Percentiles rank a stretch among this genome's conserved stretches.
Conservation (phyloP, 2,888 invertebrate genomes). For the Tridacna crocea region DNA sequence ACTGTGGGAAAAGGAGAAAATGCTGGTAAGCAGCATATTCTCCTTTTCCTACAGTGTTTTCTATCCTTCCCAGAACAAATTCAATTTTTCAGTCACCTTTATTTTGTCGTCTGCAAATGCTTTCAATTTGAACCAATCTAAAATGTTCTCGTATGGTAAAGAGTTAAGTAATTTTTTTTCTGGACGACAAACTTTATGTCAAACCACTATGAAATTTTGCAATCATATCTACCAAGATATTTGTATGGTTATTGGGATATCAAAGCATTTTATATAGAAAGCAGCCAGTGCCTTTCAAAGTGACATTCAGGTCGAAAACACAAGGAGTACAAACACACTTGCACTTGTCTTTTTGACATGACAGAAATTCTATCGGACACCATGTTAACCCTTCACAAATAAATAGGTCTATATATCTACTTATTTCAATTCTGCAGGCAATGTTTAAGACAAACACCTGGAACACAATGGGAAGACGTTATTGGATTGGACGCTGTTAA, state of each 20-base stretch:
- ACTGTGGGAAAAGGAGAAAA: too few relatives aligned
- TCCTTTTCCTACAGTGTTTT: too few relatives aligned
- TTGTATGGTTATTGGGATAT: not conserved
- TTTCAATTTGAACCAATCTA: too few relatives aligned
- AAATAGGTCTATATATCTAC: not conserved
- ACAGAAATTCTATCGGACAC: not conserved
- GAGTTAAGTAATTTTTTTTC: too few relatives aligned
- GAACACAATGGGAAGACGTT: conserved; percentile 9
- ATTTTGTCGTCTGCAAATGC: too few relatives aligned
- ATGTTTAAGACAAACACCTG: not conserved
- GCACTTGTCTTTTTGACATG: not conserved
- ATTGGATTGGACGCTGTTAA: conserved; percentile 14
- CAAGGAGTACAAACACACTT: not conserved
- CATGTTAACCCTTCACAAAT: not conserved
- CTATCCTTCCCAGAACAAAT: too few relatives aligned
- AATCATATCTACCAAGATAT: too few relatives aligned
- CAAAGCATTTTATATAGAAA: not conserved
- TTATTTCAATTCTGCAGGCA: not conserved
- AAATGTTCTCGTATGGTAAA: too few relatives aligned
- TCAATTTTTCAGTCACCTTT: too few relatives aligned
- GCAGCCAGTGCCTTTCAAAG: not conserved
- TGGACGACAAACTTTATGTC: too few relatives aligned
- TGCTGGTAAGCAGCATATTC: too few relatives aligned
- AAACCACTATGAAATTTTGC: too few relatives aligned
- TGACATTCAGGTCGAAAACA: not conserved